Conservation (phyloP, 2,888 invertebrate species). For the Sympetrum striolatum region DNA sequence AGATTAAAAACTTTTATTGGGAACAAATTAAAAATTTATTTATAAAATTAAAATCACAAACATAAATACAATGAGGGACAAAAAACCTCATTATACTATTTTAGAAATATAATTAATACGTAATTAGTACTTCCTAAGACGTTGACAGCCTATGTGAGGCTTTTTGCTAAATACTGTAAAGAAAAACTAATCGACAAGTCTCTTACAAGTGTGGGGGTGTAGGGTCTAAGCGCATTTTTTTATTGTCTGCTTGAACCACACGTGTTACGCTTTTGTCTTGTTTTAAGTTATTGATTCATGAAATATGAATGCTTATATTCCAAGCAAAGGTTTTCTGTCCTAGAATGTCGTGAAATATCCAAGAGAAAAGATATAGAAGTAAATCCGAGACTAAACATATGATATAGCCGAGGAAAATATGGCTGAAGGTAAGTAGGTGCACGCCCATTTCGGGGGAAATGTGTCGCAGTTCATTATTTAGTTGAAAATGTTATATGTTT, state of each 20-base stretch:
- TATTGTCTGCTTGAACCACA: background rate
- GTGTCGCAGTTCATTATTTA: background rate
- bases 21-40: no score
- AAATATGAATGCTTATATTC: background rate
- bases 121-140: no score
- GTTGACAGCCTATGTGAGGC: no score
- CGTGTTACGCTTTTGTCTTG: conserved; percentile 3
- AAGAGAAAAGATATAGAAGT: background rate
- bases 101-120: no score
- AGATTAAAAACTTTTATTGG: no score
- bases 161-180: no score
- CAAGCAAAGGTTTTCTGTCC: background rate
- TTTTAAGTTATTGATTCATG: conserved; percentile 14
- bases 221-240: background rate
- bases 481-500: background rate
- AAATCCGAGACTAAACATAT: background rate
- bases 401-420: background rate
- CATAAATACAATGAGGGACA: no score
- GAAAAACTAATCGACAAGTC: no score
- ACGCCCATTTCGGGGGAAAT: background rate
- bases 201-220: no score
- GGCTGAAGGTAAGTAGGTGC: conserved; percentile 21
- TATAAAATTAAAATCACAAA: no score
- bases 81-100: no score
- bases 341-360: background rate